Evolutionary conservation across 35 echinoderm and acorn worm species (phyloP), one percentile per base, ranked within the genome.

Genomic region (Lytechinus variegatus): DNA sequence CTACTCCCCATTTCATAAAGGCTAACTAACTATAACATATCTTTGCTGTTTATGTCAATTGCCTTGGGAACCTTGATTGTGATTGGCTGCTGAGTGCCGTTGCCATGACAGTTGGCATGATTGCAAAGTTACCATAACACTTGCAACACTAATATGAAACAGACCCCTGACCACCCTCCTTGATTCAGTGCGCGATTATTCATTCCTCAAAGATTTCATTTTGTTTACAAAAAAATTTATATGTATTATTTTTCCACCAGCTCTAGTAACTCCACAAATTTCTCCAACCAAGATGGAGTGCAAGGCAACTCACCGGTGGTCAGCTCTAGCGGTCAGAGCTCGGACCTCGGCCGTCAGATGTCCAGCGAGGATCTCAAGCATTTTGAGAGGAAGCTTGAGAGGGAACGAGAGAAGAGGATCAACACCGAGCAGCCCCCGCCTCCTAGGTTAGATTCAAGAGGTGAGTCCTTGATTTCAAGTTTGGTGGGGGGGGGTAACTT

Each of bases 361-460:
- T 95, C 95, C 87, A 95, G 87, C 87, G 92, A 96, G 24, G 94
- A 91, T 56, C 93, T 95, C 96, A 54, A 89, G 24, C 27, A 28
- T 19, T 53, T 96, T 10, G 96, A 96, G 96, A 90, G 96, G 61
- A 96, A 95, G 52, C 54, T 96, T 56, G 96, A 96, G 61, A 95
- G 94, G 57, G 96, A 96, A 89, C 52, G 96, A 56, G 96, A 96
- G 94, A 96, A 94, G 57, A 90, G 96, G 72, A 91, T 87, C 27
- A 94, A 96, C 54, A 94, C 56, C n/a, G 96, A 96, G 54, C 24
- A 96, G 54, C 24, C 87, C 7, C 86, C 94, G 3, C 94, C 94
- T 24, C 44, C 86, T 53, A 89, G 94, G 87, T 21, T 96, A 55
- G 96, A 96, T 16, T 10, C 96, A 16, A 96, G 94, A 96, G 96